Conservation (phyloP, 2,113 vertebrate species). For the Zosterops hypoxanthus region DNA sequence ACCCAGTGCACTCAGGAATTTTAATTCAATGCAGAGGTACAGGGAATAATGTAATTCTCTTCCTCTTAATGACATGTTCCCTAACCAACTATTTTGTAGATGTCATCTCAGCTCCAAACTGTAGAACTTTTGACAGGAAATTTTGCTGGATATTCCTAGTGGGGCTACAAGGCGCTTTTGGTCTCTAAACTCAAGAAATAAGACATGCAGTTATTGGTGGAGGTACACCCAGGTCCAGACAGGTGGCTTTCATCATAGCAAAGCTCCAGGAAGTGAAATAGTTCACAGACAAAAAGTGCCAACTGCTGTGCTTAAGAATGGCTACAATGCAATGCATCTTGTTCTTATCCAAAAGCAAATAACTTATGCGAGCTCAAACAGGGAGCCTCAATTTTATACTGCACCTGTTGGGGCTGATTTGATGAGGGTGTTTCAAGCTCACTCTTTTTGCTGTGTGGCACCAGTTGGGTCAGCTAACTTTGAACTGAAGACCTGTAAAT, state of each 20-base stretch:
- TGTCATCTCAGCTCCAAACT: not conserved
- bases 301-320: not conserved
- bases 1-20: not conserved
- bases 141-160: not conserved
- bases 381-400: not conserved
- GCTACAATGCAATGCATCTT: not conserved
- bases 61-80: not conserved
- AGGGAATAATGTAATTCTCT: not conserved
- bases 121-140: not conserved
- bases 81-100: not conserved
- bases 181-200: not conserved
- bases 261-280: not conserved
- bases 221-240: not conserved
- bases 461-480: not conserved
- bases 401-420: not conserved
- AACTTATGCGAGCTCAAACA: not conserved
- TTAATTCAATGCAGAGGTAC: not conserved
- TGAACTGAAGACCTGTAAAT: not conserved
- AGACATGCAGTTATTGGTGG: not conserved
- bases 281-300: not conserved
- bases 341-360: not conserved
- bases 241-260: not conserved
- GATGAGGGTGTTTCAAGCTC: not conserved
- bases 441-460: not conserved
- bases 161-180: not conserved